Conservation (phyloP, 2,888 invertebrate genomes). For the Acanthosoma haemorrhoidale region DNA sequence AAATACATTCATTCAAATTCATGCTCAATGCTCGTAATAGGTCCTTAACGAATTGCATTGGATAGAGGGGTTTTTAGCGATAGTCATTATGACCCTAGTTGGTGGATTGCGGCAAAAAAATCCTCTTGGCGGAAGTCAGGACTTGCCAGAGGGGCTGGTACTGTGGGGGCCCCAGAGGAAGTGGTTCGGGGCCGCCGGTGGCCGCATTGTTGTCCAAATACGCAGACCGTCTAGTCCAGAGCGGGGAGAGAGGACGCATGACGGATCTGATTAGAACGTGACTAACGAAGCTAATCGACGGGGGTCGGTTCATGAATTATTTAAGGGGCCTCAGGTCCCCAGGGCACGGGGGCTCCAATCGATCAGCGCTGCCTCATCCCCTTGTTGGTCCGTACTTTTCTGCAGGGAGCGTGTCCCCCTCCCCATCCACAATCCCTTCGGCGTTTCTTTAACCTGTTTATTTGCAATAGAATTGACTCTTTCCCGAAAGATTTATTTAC, state of each 20-base stretch:
- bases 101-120: too few relatives aligned
- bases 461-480: not conserved
- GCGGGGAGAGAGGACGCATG: not conserved
- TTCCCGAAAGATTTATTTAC: too few relatives aligned
- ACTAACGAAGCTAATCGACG: conserved; percentile 31
- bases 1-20: too few relatives aligned
- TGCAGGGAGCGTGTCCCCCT: not conserved
- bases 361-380: not conserved
- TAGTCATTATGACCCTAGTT: too few relatives aligned
- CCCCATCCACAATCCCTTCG: not conserved
- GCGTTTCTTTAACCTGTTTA: conserved; percentile 2
- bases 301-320: conserved; percentile 28
- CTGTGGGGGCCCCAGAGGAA: not conserved
- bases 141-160: too few relatives aligned
- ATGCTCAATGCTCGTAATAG: too few relatives aligned
- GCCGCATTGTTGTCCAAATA: conserved; percentile 13
- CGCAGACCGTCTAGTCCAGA: too few relatives aligned
- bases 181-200: not conserved
- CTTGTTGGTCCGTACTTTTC: not conserved
- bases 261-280: conserved; percentile 28
- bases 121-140: too few relatives aligned
- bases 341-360: not conserved
- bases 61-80: too few relatives aligned
- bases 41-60: too few relatives aligned
- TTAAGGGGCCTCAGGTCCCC: conserved; percentile 4